These are phyloP conservation scores for Trachymyrmex cornetzi DNA, from an alignment of 1,140 invertebrate species.

Conservation along the genomic window DNA sequence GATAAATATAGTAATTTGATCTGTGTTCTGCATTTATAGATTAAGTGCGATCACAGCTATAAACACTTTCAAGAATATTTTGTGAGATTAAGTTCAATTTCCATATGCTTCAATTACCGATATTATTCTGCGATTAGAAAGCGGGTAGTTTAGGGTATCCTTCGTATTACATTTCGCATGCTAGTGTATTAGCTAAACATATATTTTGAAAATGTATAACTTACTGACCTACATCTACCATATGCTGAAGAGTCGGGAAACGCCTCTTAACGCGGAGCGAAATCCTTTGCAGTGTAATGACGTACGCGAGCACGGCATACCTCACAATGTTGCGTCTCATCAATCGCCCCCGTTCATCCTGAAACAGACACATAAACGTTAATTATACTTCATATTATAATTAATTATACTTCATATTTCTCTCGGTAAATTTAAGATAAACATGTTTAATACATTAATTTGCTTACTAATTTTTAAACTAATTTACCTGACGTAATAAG, in stretches of 20 bases:
- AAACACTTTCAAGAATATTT: background rate
- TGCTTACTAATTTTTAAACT: background rate
- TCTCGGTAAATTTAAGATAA: background rate
- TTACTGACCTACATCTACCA: constrained; percentile 94
- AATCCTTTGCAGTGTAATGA: constrained; percentile 94
- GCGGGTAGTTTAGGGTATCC: background rate
- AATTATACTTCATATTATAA: background rate
- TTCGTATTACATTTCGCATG: background rate
- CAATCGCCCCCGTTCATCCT: constrained; percentile 94
- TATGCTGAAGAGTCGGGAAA: constrained; percentile 96
- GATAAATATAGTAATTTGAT: constrained; percentile 1
- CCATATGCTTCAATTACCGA: background rate
- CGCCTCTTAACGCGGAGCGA: constrained; percentile 95
- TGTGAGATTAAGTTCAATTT: background rate
- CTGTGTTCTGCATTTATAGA: background rate
- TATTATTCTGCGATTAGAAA: constrained; percentile 27
- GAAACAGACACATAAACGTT: constrained; percentile 77
- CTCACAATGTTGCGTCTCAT: constrained; percentile 96
- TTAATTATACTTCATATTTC: background rate
- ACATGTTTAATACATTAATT: background rate
- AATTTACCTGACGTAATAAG: background rate
- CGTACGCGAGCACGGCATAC: constrained; percentile 95
- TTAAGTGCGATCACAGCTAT: background rate
- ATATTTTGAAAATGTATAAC: constrained; percentile 72
- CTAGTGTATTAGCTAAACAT: constrained; percentile 10